phyloP scores from a whole-genome alignment of 2,888 invertebrate species.

The Patella ulyssiponensis region DNA sequence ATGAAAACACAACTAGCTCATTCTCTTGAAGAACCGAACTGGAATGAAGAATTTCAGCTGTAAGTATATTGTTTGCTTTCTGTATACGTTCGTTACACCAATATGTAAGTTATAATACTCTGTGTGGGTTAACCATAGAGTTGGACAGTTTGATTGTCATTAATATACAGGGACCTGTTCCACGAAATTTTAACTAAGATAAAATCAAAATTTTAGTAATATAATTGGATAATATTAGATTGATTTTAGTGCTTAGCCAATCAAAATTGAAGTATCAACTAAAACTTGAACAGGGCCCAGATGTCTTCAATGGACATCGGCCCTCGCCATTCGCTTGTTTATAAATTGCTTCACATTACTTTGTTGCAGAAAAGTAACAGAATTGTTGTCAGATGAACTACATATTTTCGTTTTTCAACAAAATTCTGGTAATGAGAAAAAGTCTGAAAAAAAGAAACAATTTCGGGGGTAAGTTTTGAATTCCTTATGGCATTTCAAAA shows the following conservation, averaged over 20 bases:
- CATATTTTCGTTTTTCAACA: conserved; percentile 52
- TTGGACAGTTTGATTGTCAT: too few relatives aligned
- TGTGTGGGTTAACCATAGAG: too few relatives aligned
- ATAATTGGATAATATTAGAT: too few relatives aligned
- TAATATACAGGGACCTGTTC: too few relatives aligned
- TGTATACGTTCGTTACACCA: too few relatives aligned
- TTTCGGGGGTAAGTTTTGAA: conserved; percentile 4
- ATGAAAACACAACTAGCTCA: conserved; percentile 50
- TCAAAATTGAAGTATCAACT: too few relatives aligned
- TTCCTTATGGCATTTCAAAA: not conserved
- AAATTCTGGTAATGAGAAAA: conserved; percentile 28
- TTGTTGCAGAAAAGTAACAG: conserved; percentile 49
- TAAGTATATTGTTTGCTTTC: conserved; percentile 37
- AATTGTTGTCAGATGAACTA: conserved; percentile 53
- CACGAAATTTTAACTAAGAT: too few relatives aligned
- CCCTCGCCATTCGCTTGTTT: not conserved
- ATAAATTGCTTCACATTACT: not conserved
- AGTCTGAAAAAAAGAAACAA: conserved; percentile 22
- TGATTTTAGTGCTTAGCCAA: too few relatives aligned
- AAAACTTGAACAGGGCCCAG: too few relatives aligned
- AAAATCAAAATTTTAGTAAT: too few relatives aligned
- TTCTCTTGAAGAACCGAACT: conserved; percentile 52
- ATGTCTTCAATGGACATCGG: too few relatives aligned
- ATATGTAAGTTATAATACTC: too few relatives aligned
- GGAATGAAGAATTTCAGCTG: conserved; percentile 65